Conservation (phyloP, 2,113 vertebrate species). For the Arizona elegans region DNA sequence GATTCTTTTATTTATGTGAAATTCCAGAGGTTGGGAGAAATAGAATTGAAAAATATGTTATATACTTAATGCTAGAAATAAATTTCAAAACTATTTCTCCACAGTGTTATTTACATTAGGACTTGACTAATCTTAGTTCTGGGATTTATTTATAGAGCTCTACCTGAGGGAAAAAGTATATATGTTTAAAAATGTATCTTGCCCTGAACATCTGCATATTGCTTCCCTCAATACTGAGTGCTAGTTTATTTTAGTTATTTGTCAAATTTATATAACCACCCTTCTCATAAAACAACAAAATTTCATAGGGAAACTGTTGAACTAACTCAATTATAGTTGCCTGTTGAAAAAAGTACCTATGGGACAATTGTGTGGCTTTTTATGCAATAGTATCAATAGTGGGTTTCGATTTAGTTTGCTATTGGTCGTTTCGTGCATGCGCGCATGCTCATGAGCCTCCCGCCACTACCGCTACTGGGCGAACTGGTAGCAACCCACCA, state of each 20-base stretch:
- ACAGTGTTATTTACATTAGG: background rate
- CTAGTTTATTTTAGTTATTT: background rate
- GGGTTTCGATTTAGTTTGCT: too few species aligned
- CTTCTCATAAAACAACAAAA: background rate
- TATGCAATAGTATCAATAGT: background rate
- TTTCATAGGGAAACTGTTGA: background rate
- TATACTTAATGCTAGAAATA: background rate
- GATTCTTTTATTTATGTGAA: background rate
- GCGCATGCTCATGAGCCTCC: too few species aligned
- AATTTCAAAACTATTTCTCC: background rate
- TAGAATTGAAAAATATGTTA: background rate
- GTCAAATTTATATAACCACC: background rate
- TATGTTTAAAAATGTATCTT: background rate
- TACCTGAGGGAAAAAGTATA: background rate
- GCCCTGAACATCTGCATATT: background rate
- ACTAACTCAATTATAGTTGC: background rate
- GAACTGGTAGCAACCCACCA: too few species aligned
- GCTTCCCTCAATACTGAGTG: background rate
- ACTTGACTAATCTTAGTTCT: background rate
- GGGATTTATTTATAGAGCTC: background rate
- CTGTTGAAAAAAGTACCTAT: too few species aligned
- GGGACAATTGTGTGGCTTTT: background rate
- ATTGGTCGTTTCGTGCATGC: too few species aligned
- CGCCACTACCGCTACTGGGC: too few species aligned
- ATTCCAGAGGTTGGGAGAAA: background rate